Conservation (phyloP, 2,888 invertebrate species). For the Hirudinaria manillensis region DNA sequence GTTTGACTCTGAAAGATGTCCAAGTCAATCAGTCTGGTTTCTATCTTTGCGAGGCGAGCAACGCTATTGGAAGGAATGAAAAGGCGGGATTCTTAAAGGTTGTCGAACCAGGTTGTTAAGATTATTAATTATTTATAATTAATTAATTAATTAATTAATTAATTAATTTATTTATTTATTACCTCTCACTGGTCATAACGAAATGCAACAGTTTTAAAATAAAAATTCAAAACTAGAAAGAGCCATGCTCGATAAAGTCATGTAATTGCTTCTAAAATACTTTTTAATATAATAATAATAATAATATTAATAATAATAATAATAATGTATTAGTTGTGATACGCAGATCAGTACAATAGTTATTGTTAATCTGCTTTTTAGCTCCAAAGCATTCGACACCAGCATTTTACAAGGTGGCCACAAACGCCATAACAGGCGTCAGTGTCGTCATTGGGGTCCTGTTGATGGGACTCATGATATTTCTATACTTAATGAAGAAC, state of each 20-base stretch:
- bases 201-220: no score
- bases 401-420: not conserved
- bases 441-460: not conserved
- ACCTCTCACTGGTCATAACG: not conserved
- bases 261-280: no score
- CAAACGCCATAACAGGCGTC: not conserved
- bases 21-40: constrained; percentile 27
- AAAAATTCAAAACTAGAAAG: no score
- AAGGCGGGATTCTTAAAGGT: constrained; percentile 23
- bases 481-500: not conserved
- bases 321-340: no score
- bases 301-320: no score
- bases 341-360: no score
- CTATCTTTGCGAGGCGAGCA: constrained; percentile 28
- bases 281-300: no score
- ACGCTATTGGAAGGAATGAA: constrained; percentile 6
- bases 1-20: constrained; percentile 6
- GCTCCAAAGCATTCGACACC: not conserved
- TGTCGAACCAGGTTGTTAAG: not conserved
- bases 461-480: not conserved
- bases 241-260: no score
- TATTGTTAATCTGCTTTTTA: not conserved
- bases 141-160: not conserved
- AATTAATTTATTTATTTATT: not conserved
- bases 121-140: not conserved